A percentile compares a stretch with the other conserved stretches of the same genome.
These are phyloP conservation scores for Bos javanicus DNA, from an alignment of 2,113 vertebrate species.

Conservation along the genomic window DNA sequence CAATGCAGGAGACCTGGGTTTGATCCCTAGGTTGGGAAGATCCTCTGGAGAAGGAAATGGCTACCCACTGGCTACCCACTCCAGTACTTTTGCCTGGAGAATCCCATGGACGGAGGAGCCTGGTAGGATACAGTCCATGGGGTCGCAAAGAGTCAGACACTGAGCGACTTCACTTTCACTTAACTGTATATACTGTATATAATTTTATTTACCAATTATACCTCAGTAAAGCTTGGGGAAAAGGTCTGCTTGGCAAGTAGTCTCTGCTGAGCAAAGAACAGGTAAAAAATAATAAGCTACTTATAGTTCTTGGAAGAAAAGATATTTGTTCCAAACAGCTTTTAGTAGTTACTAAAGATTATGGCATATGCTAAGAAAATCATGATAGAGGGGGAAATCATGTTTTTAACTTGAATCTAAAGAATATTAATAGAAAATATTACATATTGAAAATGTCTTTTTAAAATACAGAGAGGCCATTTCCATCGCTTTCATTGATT, in stretches of 20 bases:
- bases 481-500: not conserved
- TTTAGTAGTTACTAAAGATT: not conserved
- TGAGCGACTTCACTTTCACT: not conserved
- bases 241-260: not conserved
- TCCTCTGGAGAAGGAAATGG: not conserved
- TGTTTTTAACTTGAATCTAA: conserved; percentile 5
- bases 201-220: not conserved
- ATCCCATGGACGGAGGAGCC: not conserved
- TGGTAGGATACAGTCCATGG: not conserved
- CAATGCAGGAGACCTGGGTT: not conserved
- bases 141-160: not conserved
- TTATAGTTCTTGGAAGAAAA: conserved; percentile 10
- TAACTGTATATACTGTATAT: not conserved
- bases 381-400: not conserved
- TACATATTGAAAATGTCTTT: not conserved
- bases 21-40: not conserved
- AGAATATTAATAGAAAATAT: not conserved
- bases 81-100: not conserved
- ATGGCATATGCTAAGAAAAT: not conserved
- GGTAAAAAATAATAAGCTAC: not conserved
- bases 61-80: not conserved
- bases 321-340: not conserved
- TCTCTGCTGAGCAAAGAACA: not conserved
- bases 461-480: conserved; percentile 33
- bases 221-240: not conserved